These are phyloP conservation scores for Chelon auratus DNA, from an alignment of 2,797 vertebrate species.

Conservation along the genomic window DNA sequence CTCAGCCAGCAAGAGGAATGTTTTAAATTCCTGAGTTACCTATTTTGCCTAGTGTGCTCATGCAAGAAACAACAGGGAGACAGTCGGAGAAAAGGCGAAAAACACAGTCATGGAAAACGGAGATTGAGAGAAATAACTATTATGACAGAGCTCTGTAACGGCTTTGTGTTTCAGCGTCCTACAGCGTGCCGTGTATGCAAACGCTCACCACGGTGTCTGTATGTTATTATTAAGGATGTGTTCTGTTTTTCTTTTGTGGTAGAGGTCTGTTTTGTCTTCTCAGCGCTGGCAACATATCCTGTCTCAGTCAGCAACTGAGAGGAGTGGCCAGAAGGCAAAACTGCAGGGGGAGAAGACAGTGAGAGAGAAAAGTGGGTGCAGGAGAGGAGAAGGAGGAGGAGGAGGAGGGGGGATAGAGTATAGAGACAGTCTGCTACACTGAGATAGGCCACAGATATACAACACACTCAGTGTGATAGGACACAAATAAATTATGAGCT, in stretches of 20 bases:
- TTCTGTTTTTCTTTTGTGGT: slow-evolving; percentile 72
- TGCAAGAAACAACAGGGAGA: slow-evolving; percentile 33
- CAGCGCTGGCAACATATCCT: slow-evolving; percentile 67
- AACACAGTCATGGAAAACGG: slow-evolving; percentile 31
- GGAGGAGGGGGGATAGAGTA: background rate
- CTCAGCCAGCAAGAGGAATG: slow-evolving; percentile 75
- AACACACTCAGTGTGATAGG: slow-evolving; percentile 54
- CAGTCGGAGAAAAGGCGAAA: slow-evolving; percentile 20
- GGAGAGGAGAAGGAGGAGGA: slow-evolving; percentile 2
- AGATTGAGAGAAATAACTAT: slow-evolving; percentile 19
- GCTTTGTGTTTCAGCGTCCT: slow-evolving; percentile 39
- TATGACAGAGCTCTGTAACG: slow-evolving; percentile 1
- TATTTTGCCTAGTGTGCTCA: slow-evolving; percentile 69
- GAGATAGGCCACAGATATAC: slow-evolving; percentile 57
- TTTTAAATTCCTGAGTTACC: slow-evolving; percentile 80
- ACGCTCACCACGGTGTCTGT: slow-evolving; percentile 49
- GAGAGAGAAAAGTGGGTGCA: slow-evolving; percentile 44
- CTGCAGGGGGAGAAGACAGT: slow-evolving; percentile 71
- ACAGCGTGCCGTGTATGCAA: slow-evolving; percentile 30
- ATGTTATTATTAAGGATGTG: slow-evolving; percentile 68
- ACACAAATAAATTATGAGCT: slow-evolving; percentile 70
- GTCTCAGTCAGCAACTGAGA: slow-evolving; percentile 77
- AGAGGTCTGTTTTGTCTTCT: slow-evolving; percentile 73
- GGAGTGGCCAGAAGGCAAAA: slow-evolving; percentile 79
- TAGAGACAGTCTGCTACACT: slow-evolving; percentile 58